A percentile compares a stretch with the other conserved stretches of the same genome.
phyloP scores from a whole-genome alignment of 2,797 vertebrate species.

The Novumbra hubbsi region DNA sequence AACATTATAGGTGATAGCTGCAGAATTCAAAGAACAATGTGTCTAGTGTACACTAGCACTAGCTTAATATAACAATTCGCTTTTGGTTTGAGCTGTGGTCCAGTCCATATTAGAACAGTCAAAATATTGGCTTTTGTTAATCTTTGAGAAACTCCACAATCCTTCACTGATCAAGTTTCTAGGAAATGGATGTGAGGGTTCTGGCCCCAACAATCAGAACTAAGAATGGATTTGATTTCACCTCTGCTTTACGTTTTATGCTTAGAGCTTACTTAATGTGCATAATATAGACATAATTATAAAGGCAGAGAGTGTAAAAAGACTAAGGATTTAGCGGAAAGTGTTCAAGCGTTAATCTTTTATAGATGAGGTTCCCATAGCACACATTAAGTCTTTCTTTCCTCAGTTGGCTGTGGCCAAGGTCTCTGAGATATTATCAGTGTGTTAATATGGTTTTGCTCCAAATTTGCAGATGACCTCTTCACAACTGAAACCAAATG shows the following conservation, averaged over 20 bases:
- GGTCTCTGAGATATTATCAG: no score
- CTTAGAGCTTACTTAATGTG: not conserved
- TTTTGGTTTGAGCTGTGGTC: constrained; percentile 21
- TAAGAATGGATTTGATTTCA: constrained; percentile 34
- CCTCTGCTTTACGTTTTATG: constrained; percentile 24
- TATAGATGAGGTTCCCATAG: constrained; percentile 1
- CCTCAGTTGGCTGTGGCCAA: no score
- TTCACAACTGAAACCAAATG: no score
- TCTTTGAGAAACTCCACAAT: constrained; percentile 35
- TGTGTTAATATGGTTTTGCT: no score
- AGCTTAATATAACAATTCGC: constrained; percentile 32
- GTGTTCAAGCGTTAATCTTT: not conserved
- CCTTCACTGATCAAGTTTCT: constrained; percentile 30
- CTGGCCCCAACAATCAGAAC: constrained; percentile 4
- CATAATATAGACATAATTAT: not conserved
- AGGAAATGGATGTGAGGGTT: constrained; percentile 21
- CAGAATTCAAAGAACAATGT: constrained; percentile 3
- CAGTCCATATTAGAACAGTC: constrained; percentile 50
- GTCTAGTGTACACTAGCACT: constrained; percentile 10
- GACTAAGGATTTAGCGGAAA: not conserved
- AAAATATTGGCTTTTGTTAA: constrained; percentile 51
- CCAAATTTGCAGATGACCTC: no score
- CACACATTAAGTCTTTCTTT: not conserved
- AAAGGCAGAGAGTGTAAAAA: not conserved
- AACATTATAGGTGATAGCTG: not conserved